Evolutionary conservation across 2,797 vertebrate genomes (phyloP).

Genomic region (Oryzias dopingdopingensis): DNA sequence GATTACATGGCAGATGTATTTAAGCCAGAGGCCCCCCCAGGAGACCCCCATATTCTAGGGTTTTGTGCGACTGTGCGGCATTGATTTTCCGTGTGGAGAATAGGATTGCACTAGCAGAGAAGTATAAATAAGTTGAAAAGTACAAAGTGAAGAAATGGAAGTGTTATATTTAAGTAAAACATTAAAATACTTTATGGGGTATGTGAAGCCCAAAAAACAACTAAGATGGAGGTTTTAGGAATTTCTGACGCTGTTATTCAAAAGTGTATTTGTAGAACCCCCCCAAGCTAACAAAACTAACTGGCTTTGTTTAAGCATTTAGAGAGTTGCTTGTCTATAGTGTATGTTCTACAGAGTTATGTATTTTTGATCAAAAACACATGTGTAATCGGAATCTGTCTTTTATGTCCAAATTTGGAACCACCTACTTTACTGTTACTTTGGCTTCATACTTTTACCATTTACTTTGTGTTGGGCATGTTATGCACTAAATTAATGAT

Average conservation of each 20-base stretch:
- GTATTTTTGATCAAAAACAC: conserved; percentile 4
- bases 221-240: conserved; percentile 12
- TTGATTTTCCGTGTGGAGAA: neutral
- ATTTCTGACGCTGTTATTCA: conserved; percentile 6
- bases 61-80: neutral
- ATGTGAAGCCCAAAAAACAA: conserved; percentile 9
- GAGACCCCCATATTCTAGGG: neutral
- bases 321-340: conserved; percentile 5
- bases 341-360: conserved; percentile 3
- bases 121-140: neutral
- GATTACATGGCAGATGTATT: neutral
- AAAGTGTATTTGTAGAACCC: conserved; percentile 24
- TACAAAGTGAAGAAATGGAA: neutral
- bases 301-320: conserved; percentile 16
- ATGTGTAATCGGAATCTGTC: conserved; percentile 20
- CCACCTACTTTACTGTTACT: conserved; percentile 1
- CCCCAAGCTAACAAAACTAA: conserved; percentile 30
- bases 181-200: neutral
- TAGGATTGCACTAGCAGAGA: neutral
- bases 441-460: conserved; percentile 7
- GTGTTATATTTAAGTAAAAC: neutral
- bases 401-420: conserved; percentile 9
- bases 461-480: conserved; percentile 24
- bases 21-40: neutral
- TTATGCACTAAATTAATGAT: conserved; percentile 55